These are phyloP conservation scores for Andricus grossulariae DNA, from an alignment of 1,140 invertebrate genomes.

Conservation along the genomic window DNA sequence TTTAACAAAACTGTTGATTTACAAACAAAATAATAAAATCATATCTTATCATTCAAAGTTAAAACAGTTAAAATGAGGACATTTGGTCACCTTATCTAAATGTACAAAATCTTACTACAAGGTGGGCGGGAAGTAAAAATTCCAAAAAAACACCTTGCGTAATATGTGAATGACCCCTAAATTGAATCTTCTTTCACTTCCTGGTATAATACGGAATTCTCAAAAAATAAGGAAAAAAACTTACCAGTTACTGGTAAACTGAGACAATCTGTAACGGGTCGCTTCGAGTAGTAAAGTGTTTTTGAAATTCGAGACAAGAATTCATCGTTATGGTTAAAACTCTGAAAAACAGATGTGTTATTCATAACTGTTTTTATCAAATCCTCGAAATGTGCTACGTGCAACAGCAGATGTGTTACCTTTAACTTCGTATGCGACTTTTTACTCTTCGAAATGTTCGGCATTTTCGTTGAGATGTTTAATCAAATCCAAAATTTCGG, in stretches of 20 bases:
- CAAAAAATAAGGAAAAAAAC: constrained; percentile 43
- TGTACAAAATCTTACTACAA: too few species aligned
- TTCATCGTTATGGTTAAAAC: constrained; percentile 81
- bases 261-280: constrained; percentile 82
- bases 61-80: too few species aligned
- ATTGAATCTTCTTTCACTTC: too few species aligned
- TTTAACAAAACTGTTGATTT: too few species aligned
- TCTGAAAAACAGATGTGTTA: constrained; percentile 72
- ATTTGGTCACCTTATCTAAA: too few species aligned
- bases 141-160: too few species aligned
- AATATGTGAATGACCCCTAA: too few species aligned
- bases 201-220: too few species aligned
- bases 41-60: too few species aligned
- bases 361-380: neutral
- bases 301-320: constrained; percentile 88
- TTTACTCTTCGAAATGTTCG: constrained; percentile 61
- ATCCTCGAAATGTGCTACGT: neutral
- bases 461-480: constrained; percentile 50
- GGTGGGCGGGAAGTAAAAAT: too few species aligned
- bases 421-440: constrained; percentile 59
- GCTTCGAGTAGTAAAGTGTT: constrained; percentile 89
- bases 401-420: constrained; percentile 49
- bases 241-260: constrained; percentile 88
- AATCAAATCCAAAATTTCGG: too few species aligned
- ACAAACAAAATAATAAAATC: too few species aligned